Percentiles rank a stretch among this genome's conserved stretches.
phyloP scores from a whole-genome alignment of 2,113 vertebrate genomes.

The Lathamus discolor region DNA sequence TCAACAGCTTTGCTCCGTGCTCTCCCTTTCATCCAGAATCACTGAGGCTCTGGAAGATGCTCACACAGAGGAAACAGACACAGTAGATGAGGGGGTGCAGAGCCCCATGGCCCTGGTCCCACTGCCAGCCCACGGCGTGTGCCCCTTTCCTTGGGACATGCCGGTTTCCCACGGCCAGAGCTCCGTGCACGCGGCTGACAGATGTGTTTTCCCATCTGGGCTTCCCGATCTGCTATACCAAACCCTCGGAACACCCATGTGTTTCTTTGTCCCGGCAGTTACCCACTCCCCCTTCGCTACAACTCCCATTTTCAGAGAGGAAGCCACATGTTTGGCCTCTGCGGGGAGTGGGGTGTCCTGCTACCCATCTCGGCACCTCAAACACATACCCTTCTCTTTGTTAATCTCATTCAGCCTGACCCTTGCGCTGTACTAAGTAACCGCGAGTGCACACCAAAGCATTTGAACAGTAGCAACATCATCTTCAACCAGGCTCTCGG shows the following conservation, averaged over 20 bases:
- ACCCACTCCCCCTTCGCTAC: not conserved
- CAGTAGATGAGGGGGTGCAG: not conserved
- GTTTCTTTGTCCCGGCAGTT: slow-evolving; percentile 2
- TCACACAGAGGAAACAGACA: rapidly evolving
- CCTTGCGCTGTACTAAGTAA: not conserved
- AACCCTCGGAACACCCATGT: not conserved
- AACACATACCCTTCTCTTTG: not conserved
- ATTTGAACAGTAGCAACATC: not conserved
- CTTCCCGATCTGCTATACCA: not conserved
- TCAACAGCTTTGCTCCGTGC: not conserved
- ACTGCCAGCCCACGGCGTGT: rapidly evolving
- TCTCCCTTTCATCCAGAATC: not conserved
- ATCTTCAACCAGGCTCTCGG: not conserved
- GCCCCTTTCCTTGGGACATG: not conserved
- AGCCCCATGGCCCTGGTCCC: not conserved
- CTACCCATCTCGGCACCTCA: not conserved
- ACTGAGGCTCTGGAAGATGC: rapidly evolving
- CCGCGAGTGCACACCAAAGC: not conserved
- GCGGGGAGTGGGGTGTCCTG: not conserved
- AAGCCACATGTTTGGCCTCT: not conserved
- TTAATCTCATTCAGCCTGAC: not conserved
- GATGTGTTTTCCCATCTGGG: not conserved
- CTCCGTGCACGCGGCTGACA: not conserved
- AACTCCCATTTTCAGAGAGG: slow-evolving; percentile 17
- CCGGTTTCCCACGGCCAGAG: not conserved